A percentile compares a stretch with the other conserved stretches of the same genome.
Evolutionary conservation across 2,888 invertebrate genomes (phyloP).

Genomic region (Diabrotica balteata): DNA sequence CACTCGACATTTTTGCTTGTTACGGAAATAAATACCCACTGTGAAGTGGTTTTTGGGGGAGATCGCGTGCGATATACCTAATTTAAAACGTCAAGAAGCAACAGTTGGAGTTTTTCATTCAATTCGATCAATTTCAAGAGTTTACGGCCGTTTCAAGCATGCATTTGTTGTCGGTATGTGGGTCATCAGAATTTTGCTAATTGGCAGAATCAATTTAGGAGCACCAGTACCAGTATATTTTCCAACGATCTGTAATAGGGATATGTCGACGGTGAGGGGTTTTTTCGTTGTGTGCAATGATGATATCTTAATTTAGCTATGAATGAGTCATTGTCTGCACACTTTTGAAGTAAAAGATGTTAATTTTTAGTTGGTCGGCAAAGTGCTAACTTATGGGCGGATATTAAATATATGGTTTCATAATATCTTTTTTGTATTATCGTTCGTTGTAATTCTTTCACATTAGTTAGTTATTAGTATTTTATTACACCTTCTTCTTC

Average conservation of each 20-base stretch:
- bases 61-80: constrained; percentile 42
- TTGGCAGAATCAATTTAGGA: constrained; percentile 32
- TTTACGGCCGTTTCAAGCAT: constrained; percentile 23
- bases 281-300: constrained; percentile 6
- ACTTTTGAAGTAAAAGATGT: not conserved
- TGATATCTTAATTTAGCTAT: constrained; percentile 10
- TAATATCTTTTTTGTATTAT: too few relatives aligned
- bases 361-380: not conserved
- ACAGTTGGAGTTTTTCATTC: constrained; percentile 41
- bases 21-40: constrained; percentile 28
- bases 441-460: too few relatives aligned
- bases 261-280: not conserved
- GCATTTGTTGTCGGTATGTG: constrained; percentile 25
- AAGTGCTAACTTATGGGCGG: too few relatives aligned
- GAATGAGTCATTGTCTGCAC: constrained; percentile 13
- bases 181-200: constrained; percentile 38
- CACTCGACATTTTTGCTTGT: constrained; percentile 29
- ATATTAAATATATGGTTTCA: too few relatives aligned
- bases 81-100: constrained; percentile 44
- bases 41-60: constrained; percentile 40
- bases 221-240: constrained; percentile 31
- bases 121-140: constrained; percentile 14
- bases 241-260: not conserved
- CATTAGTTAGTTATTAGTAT: too few relatives aligned
- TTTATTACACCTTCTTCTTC: too few relatives aligned